Conservation (phyloP, 1,140 invertebrate species). For the Trichomalopsis sarcophagae region DNA sequence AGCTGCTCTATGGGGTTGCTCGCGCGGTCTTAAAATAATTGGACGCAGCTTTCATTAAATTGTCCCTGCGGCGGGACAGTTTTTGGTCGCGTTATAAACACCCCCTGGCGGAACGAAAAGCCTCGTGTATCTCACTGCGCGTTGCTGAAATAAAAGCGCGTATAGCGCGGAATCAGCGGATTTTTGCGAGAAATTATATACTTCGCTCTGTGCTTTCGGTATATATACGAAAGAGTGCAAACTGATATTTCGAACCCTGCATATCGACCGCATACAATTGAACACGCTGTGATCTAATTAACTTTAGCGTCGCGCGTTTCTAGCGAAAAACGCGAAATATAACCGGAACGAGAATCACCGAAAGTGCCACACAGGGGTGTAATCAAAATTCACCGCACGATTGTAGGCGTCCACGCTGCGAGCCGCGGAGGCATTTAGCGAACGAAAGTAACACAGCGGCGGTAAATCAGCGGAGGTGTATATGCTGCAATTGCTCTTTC, state of each 20-base stretch:
- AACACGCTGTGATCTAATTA: not conserved
- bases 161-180: not conserved
- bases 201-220: too few relatives aligned
- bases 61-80: constrained; percentile 2
- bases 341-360: too few relatives aligned
- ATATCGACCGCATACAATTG: not conserved
- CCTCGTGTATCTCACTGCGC: not conserved
- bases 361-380: not conserved
- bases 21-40: constrained; percentile 34
- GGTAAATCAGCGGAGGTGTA: not conserved
- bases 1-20: not conserved
- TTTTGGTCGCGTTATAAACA: not conserved
- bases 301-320: not conserved
- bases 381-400: constrained; percentile 15
- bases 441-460: constrained; percentile 24
- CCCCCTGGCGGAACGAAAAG: not conserved
- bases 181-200: too few relatives aligned
- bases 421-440: not conserved
- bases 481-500: not conserved
- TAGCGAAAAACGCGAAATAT: too few relatives aligned
- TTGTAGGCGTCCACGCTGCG: not conserved
- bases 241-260: too few relatives aligned
- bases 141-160: not conserved
- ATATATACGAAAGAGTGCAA: too few relatives aligned
- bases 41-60: constrained; percentile 31